Base-by-base conservation (phyloP, 2,888 invertebrate genomes). In the Carterocephalus palaemon region DNA sequence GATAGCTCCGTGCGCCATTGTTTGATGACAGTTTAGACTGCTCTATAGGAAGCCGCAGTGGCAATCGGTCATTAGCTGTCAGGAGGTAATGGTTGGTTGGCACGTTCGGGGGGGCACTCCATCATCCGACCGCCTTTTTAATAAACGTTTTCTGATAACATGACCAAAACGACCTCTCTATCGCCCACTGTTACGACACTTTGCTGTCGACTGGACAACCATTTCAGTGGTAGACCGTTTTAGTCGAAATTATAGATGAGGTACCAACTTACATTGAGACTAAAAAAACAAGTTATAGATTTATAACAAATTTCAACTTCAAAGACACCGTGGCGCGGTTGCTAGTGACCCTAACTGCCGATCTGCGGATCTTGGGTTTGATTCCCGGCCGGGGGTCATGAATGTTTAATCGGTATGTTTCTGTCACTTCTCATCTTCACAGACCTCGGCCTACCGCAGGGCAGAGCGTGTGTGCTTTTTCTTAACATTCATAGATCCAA, bases 11-110 rank as follows among this genome's bases (percentile, higher is more conserved):
- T 61, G 61, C 58, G 58, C 75, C 73, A 86, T 86, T 86, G 85
- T 86, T 79, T 76, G 61, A 73, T 70, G 72, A 77, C 75, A 77
- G 77, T 74, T 59, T 68, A 64, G 65, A 65, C 65, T 64, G 62
- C 64, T 67, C 66, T 67, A 68, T 68, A 70, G 75, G 76, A 72
- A 70, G 68, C 66, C 53, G 74, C 59, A 60, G 51, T 58, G 59
- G 63, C 75, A 67, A 85, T 85, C 85, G 75, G 66, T 85, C 85
- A 85, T 67, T 54, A 62, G 60, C 77, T 84, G 85, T 83, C 85
- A 84, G 68, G 67, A 69, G 75, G 69, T 79, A 83, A 84, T 78
- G 74, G 71, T 64, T 65, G 62, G 56, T 63, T 65, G 64, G 61
- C 61, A 60, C 51, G 60, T 62, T 53, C 56, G 53, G 50, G 57